Percentiles rank a stretch among this genome's conserved stretches.
These are phyloP conservation scores for Periophthalmodon schlosseri DNA, from an alignment of 2,113 vertebrate genomes.

Conservation along the genomic window DNA sequence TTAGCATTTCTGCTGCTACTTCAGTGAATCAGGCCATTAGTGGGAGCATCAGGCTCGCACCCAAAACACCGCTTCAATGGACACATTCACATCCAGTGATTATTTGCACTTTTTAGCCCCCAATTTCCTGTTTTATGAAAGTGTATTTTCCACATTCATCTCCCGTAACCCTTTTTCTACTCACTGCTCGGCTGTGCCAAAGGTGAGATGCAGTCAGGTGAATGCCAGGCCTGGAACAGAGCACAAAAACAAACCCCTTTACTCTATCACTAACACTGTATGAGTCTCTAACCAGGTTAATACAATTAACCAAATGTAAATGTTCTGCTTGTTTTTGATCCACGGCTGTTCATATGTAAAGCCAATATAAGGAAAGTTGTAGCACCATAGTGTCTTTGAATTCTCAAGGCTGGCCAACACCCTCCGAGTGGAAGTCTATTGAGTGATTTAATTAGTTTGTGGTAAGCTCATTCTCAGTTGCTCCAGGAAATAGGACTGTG, in stretches of 20 bases:
- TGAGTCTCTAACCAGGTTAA: not conserved
- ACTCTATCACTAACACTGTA: conserved; percentile 4
- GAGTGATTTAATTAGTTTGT: conserved; percentile 62
- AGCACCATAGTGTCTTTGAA: conserved; percentile 40
- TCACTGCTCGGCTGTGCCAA: conserved; percentile 32
- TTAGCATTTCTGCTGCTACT: conserved; percentile 75
- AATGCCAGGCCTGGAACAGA: conserved; percentile 23
- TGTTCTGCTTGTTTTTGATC: not conserved
- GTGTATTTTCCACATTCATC: conserved; percentile 52
- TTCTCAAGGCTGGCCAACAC: conserved; percentile 38
- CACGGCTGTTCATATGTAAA: not conserved
- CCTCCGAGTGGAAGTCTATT: conserved; percentile 50
- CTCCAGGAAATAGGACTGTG: conserved; percentile 12
- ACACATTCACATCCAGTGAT: conserved; percentile 66
- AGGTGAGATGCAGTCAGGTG: conserved; percentile 55
- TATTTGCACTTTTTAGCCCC: conserved; percentile 67
- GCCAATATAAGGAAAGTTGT: conserved; percentile 33
- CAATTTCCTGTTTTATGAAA: conserved; percentile 66
- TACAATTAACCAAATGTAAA: not conserved
- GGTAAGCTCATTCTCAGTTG: conserved; percentile 10
- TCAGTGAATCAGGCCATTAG: conserved; percentile 74
- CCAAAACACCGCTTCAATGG: conserved; percentile 63
- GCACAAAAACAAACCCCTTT: conserved; percentile 1
- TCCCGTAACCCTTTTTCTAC: conserved; percentile 24
- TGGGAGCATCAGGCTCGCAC: conserved; percentile 59